phyloP scores from a whole-genome alignment of 2,888 invertebrate genomes.

The Ophion ventricosus region DNA sequence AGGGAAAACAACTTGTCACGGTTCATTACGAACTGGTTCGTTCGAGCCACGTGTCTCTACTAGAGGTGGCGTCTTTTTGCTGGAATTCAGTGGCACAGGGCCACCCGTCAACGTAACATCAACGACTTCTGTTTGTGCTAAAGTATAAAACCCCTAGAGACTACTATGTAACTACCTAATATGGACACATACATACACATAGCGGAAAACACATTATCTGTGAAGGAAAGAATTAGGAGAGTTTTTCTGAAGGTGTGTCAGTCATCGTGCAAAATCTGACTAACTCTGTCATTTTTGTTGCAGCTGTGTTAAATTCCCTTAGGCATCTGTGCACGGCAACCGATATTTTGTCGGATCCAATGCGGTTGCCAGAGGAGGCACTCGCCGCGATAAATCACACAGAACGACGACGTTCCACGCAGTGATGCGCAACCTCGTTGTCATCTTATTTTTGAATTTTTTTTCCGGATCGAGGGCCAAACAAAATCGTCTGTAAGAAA shows the following conservation, averaged over 20 bases:
- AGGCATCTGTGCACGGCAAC: slow-evolving; percentile 95
- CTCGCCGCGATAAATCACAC: slow-evolving; percentile 87
- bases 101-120: no score
- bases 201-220: no score
- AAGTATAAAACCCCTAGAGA: no score
- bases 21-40: no score
- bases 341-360: slow-evolving; percentile 95
- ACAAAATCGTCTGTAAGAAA: neutral
- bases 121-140: no score
- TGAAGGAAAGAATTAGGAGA: no score
- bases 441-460: neutral
- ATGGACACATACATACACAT: no score
- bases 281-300: slow-evolving; percentile 70
- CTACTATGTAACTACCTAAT: no score
- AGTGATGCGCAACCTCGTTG: slow-evolving; percentile 45
- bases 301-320: slow-evolving; percentile 96
- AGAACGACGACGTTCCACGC: slow-evolving; percentile 73
- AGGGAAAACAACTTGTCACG: no score
- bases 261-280: neutral
- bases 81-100: no score
- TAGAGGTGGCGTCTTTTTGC: no score
- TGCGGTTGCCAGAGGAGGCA: slow-evolving; percentile 95
- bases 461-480: neutral
- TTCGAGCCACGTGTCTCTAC: no score
- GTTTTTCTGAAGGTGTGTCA: neutral